Evolutionary conservation across 1,140 invertebrate species (phyloP).

Genomic region (Ips typographus): DNA sequence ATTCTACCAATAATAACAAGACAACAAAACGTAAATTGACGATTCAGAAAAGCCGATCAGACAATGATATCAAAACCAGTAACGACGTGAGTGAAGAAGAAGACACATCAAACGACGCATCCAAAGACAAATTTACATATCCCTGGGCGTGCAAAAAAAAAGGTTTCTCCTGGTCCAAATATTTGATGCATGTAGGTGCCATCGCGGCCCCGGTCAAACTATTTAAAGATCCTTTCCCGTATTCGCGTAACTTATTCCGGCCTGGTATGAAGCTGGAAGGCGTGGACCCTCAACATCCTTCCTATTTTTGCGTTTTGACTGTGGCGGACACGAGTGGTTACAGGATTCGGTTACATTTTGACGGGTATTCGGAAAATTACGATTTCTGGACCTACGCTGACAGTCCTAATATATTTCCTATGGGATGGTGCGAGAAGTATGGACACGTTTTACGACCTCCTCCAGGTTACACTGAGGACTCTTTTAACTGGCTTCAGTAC

Average conservation of each 20-base stretch:
- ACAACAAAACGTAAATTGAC: conserved; percentile 13
- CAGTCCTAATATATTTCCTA: conserved; percentile 86
- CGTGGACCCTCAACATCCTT: conserved; percentile 89
- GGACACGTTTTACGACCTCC: conserved; percentile 74
- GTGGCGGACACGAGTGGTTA: conserved; percentile 82
- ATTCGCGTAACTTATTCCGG: conserved; percentile 70
- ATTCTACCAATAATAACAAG: too few relatives aligned
- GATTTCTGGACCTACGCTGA: conserved; percentile 95
- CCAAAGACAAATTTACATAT: conserved; percentile 51
- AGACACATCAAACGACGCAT: conserved; percentile 44
- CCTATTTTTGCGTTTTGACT: conserved; percentile 84
- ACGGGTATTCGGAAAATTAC: conserved; percentile 81
- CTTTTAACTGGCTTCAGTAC: conserved; percentile 85
- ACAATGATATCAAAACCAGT: conserved; percentile 29
- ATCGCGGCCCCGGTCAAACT: conserved; percentile 74
- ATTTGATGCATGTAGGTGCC: conserved; percentile 68
- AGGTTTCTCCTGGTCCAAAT: conserved; percentile 75
- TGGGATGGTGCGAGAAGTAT: conserved; percentile 90
- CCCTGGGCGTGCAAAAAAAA: conserved; percentile 69
- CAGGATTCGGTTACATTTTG: conserved; percentile 86
- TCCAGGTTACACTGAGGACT: conserved; percentile 60
- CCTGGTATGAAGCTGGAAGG: conserved; percentile 92
- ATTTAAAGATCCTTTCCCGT: conserved; percentile 77
- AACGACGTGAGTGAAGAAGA: conserved; percentile 37
- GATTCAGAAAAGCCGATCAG: conserved; percentile 22